phyloP scores from a whole-genome alignment of 2,888 invertebrate genomes.

The Notodonta ziczac region DNA sequence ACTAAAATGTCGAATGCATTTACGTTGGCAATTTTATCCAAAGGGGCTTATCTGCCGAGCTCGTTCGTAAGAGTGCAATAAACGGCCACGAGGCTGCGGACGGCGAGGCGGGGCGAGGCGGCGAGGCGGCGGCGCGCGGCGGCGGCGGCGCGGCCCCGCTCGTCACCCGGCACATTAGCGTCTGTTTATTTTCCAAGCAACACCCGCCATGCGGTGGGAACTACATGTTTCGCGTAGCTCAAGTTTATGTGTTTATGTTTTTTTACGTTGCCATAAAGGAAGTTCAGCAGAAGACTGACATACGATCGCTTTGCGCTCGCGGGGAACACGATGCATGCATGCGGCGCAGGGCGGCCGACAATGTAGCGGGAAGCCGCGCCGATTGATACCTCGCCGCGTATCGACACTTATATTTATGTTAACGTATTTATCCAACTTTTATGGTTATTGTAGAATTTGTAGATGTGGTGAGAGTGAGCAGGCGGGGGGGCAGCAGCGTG shows the following conservation, averaged over 20 bases:
- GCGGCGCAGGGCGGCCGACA: not conserved
- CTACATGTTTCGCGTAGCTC: conserved; percentile 17
- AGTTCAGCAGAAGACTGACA: conserved; percentile 17
- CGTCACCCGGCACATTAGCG: conserved; percentile 6
- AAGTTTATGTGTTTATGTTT: conserved; percentile 21
- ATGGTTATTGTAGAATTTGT: not conserved
- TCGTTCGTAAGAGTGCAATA: conserved; percentile 13
- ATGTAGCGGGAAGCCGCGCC: not conserved
- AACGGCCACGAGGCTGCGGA: conserved; percentile 3
- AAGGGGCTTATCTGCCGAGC: not conserved
- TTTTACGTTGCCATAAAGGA: conserved; percentile 19
- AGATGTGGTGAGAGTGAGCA: not conserved
- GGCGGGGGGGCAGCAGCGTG: not conserved
- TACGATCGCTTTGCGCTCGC: conserved; percentile 9
- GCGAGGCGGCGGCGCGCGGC: not conserved
- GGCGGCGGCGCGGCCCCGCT: conserved; percentile 6
- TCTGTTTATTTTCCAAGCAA: conserved; percentile 18
- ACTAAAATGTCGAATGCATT: conserved; percentile 6
- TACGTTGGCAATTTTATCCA: conserved; percentile 9
- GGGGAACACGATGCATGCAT: not conserved
- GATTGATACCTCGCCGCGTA: not conserved
- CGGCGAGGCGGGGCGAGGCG: not conserved
- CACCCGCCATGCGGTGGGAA: conserved; percentile 24
- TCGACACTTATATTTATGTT: not conserved
- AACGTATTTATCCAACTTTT: not conserved